Base-by-base conservation (phyloP, 2,888 invertebrate species). In the Yponomeuta cagnagella region DNA sequence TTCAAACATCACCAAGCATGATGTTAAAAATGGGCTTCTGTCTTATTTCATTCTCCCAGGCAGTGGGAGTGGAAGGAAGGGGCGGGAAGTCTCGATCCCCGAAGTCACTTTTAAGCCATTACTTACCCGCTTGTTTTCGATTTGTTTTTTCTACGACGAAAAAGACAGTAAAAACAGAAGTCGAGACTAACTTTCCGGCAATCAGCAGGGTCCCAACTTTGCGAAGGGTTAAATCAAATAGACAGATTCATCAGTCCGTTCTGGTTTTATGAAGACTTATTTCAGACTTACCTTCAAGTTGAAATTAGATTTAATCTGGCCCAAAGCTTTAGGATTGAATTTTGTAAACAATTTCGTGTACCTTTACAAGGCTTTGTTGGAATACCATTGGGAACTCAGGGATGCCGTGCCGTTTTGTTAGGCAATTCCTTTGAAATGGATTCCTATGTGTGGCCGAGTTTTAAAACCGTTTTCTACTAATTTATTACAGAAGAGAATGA, bases 301-400 rank as follows among this genome's bases (percentile, higher is more conserved):
- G 88, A 90, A 91, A 92, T 92, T 92, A 91, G 91, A 92, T 92
- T 92, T 91, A 91, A 91, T 91, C 92, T 88, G 90, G 86, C 89
- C 87, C 89, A 88, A 85, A 90, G 91, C 89, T 90, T 89, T 88
- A 88, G 90, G 91, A 91, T 91, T 92, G 91, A 91, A 91, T 91
- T 92, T 90, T 90, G 90, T 91, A 90, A 91, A 92, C 91, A 92
- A 92, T 91, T 92, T 92, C 86, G 83, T 86, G 89, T 92, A 91
- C 90, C 90, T 90, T 88, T 87, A 84, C 89, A 90, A 90, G 88
- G 90, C 90, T 91, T 90, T 92, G 91, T 92, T 86, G 84, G 82
- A 89, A 91, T 90, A 87, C 91, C 90, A 89, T 86, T 86, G 90
- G 90, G 89, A 88, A 82, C 86, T 84, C 86, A 10, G 82, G 86